A percentile compares a stretch with the other conserved stretches of the same genome.
These are phyloP conservation scores for Rhipidura dahli DNA, from an alignment of 2,113 vertebrate genomes.

Conservation along the genomic window DNA sequence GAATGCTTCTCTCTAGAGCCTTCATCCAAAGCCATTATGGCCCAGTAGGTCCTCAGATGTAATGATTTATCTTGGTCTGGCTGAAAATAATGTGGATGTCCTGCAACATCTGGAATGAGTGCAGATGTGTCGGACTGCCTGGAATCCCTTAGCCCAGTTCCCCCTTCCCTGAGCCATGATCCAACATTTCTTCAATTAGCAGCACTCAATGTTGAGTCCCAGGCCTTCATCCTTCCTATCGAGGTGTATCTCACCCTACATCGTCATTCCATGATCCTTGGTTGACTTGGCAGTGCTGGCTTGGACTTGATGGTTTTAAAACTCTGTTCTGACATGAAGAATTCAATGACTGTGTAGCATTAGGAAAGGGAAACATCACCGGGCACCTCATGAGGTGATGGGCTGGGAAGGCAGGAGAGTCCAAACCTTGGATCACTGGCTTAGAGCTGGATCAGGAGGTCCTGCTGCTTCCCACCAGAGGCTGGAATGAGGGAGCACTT, in stretches of 20 bases:
- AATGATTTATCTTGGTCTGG: background rate
- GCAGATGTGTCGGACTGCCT: background rate
- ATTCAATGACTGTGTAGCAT: background rate
- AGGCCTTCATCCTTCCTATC: background rate
- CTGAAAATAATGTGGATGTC: background rate
- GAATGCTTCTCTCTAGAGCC: background rate
- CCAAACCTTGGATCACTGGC: background rate
- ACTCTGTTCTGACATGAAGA: background rate
- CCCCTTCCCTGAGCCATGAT: background rate
- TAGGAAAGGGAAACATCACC: background rate
- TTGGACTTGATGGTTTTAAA: background rate
- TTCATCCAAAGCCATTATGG: background rate
- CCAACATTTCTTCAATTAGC: background rate
- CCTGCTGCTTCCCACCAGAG: background rate
- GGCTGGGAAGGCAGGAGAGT: background rate
- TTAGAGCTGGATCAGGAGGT: background rate
- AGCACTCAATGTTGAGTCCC: background rate
- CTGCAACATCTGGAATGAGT: background rate
- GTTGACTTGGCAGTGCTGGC: background rate
- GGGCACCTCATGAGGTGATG: background rate
- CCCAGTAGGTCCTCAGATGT: background rate
- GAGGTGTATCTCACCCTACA: background rate
- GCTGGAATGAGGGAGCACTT: background rate
- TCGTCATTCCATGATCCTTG: too few species aligned
- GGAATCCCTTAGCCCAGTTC: fast-evolving